Evolutionary conservation across 1,140 invertebrate genomes (phyloP).

Genomic region (Penaeus indicus): DNA sequence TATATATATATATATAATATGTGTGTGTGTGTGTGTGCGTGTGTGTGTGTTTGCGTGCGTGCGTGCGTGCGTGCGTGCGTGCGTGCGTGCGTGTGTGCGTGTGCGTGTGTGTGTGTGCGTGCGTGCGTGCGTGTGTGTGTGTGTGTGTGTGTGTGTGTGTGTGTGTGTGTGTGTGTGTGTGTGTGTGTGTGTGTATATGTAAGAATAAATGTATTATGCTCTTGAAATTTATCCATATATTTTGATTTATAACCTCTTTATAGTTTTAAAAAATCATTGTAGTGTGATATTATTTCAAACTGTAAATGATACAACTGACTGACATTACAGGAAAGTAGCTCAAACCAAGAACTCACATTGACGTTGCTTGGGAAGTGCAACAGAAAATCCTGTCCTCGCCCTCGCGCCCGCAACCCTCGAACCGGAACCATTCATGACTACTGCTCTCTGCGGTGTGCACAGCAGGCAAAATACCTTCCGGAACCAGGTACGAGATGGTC

Average conservation of each 20-base stretch:
- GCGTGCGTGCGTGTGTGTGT: no score
- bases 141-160: no score
- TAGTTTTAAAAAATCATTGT: neutral
- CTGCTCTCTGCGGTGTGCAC: slow-evolving; percentile 73
- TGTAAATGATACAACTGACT: neutral
- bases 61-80: no score
- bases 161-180: no score
- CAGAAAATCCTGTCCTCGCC: slow-evolving; percentile 70
- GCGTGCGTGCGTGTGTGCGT: no score
- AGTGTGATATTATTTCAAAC: neutral
- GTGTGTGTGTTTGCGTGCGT: no score
- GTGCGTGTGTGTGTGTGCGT: no score
- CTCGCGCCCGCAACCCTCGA: slow-evolving; percentile 72
- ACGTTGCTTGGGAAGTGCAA: slow-evolving; percentile 69
- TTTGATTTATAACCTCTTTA: neutral
- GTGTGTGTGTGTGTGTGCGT: no score
- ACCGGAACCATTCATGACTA: slow-evolving; percentile 73
- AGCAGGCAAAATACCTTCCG: slow-evolving; percentile 55
- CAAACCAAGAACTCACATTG: slow-evolving; percentile 63
- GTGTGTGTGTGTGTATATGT: no score
- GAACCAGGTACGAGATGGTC: slow-evolving; percentile 67
- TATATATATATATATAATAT: no score
- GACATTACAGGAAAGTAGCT: slow-evolving; percentile 61
- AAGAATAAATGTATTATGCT: no score
- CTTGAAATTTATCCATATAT: no score